phyloP scores from a whole-genome alignment of 2,113 vertebrate genomes.

The Marmota monax region DNA sequence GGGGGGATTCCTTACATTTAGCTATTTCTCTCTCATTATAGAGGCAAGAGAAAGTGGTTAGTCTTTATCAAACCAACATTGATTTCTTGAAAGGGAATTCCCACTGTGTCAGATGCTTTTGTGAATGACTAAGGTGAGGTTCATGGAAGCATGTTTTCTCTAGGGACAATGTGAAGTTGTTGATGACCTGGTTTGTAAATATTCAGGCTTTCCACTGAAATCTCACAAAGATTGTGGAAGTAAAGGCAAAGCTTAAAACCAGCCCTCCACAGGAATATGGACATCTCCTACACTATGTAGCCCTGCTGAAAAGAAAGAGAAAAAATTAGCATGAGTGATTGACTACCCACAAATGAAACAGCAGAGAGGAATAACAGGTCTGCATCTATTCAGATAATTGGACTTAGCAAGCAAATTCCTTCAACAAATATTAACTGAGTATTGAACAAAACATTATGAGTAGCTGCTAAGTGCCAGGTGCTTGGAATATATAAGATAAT shows the following conservation, averaged over 20 bases:
- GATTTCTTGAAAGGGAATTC: background rate
- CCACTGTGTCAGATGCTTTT: background rate
- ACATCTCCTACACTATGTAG: background rate
- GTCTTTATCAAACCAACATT: background rate
- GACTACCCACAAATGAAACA: conserved; percentile 20
- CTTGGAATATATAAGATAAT: background rate
- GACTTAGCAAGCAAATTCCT: background rate
- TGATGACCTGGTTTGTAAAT: background rate
- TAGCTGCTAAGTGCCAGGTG: background rate
- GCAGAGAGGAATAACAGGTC: conserved; percentile 25
- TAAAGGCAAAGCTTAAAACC: conserved; percentile 21
- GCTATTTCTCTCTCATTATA: background rate
- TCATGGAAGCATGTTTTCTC: background rate
- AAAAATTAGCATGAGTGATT: background rate
- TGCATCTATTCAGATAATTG: conserved; percentile 6
- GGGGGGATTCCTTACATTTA: background rate
- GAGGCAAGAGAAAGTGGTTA: background rate
- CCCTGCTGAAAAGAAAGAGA: background rate
- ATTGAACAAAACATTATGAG: background rate
- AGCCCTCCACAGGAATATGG: background rate
- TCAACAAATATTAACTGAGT: conserved; percentile 31
- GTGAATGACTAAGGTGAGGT: background rate
- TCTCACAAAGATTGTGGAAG: background rate
- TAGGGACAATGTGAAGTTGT: background rate
- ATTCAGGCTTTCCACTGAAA: background rate